These are phyloP conservation scores for Drosophila kanapiae DNA, from an alignment of 1,140 invertebrate species.

Conservation along the genomic window DNA sequence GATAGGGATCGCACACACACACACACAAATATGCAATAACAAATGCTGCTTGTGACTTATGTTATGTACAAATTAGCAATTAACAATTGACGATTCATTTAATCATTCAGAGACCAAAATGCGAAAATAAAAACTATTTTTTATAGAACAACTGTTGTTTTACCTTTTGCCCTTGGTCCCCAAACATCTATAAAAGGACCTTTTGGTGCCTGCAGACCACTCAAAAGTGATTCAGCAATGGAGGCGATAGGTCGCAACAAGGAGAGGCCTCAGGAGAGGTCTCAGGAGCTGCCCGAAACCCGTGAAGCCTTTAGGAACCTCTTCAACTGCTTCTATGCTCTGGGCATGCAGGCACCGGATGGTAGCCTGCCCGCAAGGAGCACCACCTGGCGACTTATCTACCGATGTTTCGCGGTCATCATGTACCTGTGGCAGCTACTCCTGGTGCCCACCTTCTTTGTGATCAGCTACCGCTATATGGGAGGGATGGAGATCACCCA, in stretches of 20 bases:
- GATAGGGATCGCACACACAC: slow-evolving; percentile 10
- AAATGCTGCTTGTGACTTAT: slow-evolving; percentile 80
- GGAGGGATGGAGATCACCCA: slow-evolving; percentile 53
- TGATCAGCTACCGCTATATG: slow-evolving; percentile 48
- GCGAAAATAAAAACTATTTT: slow-evolving; percentile 66
- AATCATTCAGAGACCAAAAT: slow-evolving; percentile 68
- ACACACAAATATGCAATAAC: slow-evolving; percentile 63
- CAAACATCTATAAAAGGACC: slow-evolving; percentile 33
- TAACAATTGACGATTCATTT: slow-evolving; percentile 73
- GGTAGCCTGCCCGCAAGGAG: slow-evolving; percentile 24
- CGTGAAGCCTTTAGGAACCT: slow-evolving; percentile 35
- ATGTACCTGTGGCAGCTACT: slow-evolving; percentile 52
- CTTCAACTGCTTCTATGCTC: slow-evolving; percentile 41
- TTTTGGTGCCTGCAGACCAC: accelerated
- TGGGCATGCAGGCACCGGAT: slow-evolving; percentile 50
- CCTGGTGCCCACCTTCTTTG: slow-evolving; percentile 45
- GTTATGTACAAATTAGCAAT: slow-evolving; percentile 83
- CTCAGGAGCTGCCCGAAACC: slow-evolving; percentile 7
- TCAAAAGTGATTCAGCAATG: slow-evolving; percentile 21
- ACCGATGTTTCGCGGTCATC: slow-evolving; percentile 14
- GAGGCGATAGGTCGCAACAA: not conserved
- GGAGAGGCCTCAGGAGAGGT: not conserved
- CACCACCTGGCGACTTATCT: slow-evolving; percentile 15
- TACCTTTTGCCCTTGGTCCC: too few species aligned
- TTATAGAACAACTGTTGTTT: slow-evolving; percentile 47